These are phyloP conservation scores for Rhinichthys osculus DNA, from an alignment of 2,797 vertebrate species.

Conservation along the genomic window DNA sequence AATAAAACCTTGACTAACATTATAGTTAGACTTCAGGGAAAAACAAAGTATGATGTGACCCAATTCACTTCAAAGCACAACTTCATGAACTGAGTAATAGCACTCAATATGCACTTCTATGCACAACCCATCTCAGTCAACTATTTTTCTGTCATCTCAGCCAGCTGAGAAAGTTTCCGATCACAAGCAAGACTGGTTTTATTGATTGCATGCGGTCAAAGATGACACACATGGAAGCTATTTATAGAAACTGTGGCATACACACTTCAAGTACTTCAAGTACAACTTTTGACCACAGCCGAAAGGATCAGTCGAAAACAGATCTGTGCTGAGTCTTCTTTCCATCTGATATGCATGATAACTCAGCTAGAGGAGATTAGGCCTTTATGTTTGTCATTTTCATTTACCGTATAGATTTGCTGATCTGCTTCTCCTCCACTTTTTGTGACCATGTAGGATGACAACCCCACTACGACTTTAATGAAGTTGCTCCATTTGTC, in stretches of 20 bases:
- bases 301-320: constrained; percentile 22
- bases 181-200: constrained; percentile 28
- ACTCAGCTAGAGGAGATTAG: neutral
- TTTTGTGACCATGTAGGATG: neutral
- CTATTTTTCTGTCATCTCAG: neutral
- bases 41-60: neutral
- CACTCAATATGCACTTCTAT: neutral
- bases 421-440: neutral
- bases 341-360: neutral
- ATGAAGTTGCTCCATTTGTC: neutral
- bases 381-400: neutral
- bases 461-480: neutral
- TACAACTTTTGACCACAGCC: neutral
- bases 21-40: neutral
- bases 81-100: neutral
- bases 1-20: neutral
- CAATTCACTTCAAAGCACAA: neutral
- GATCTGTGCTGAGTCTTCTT: constrained; percentile 41
- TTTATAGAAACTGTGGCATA: constrained; percentile 55
- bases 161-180: constrained; percentile 45
- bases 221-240: constrained; percentile 43
- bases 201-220: constrained; percentile 44
- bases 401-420: neutral
- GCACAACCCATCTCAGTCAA: neutral
- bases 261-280: constrained; percentile 14